Base-by-base conservation (phyloP, 2,888 invertebrate species). In the Serripes groenlandicus region DNA sequence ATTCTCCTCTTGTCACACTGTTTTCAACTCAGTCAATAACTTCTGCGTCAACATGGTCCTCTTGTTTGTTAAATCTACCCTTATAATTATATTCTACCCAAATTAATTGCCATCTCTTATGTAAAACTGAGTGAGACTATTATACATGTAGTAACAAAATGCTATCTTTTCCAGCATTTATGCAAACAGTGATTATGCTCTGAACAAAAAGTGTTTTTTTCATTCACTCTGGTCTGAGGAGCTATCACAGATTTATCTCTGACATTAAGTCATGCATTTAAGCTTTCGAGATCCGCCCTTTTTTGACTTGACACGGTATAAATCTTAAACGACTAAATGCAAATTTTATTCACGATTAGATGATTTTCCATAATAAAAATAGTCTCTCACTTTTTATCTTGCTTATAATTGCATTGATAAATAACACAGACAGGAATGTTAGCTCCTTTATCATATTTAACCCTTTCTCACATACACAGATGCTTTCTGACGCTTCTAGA, bases 291-390 rank as follows among this genome's bases (percentile, higher is more conserved):
- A n/a, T n/a, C n/a, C n/a, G 42, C 42, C 42, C 42, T 42, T 42
- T 42, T 18, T 42, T 9, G 18, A 42, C 18, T 42, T 42, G 42
- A 42, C 42, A 18, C 56, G 28, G 23, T 56, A 26, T n/a, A 56
- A 56, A 56, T 56, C 23, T 56, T n/a, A 56, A 28, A 56, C 56
- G 21, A n/a, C 28, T n/a, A 56, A 56, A 56, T 56, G 56, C 23
- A 56, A 56, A 56, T 56, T 56, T 56, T 56, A 56, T 56, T 56
- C 56, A 56, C 56, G 56, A 26, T 26, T 56, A n/a, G 56, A 11
- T 56, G 56, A 56, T n/a, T 56, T 56, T 56, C 56, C n/a, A 56
- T 23, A 56, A 56, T 56, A 56, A 56, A 56, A 56, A 21, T 56
- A 11, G 21, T 56, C 56, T 56, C 56, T 26, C 23, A 56, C 56